Base-by-base conservation (phyloP, 2,113 vertebrate genomes). In the Myiopsitta monachus region DNA sequence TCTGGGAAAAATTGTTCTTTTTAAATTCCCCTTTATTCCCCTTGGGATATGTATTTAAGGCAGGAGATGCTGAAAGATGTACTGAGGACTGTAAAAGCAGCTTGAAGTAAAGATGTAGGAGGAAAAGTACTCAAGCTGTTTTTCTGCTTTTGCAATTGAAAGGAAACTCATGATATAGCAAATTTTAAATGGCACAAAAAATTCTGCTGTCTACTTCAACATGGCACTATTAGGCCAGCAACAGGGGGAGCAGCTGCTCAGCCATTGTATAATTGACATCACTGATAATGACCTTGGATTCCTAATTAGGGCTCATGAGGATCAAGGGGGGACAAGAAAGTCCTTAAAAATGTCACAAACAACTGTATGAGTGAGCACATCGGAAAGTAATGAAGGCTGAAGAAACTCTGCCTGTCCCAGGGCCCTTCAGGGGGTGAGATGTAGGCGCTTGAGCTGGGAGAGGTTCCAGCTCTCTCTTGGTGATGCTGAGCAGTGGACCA, bases 81-180 rank as follows among this genome's bases (percentile, higher is more conserved):
- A 87, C 88, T 87, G 90, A 91, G 81, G 70, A 79, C 63, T 84
- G 38, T 94, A 94, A 96, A 96, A 97, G 88, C 94, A 94, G 95
- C 88, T 92, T 96, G 95, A 95, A 94, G 92, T 93, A 81, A 90
- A 92, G 95, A 96, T 94, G 95, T 92, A 94, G 95, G 96, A 96
- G 96, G 95, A 91, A 96, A 96, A 96, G 95, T 94, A 94, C 95
- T 96, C 95, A 84, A 97, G 96, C 86, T 96, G 92, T 91, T 95
- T 95, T 97, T 96, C 95, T 96, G 95, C 90, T 96, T 93, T 88
- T 94, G 95, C 94, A 95, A 92, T 88, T 97, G 95, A 96, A 97
- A 94, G 49, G 74, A 94, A 96, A 94, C 59, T 94, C 95, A 95
- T 96, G 96, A 97, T 91, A 92, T 83, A 87, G 96, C 96, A 95